These are phyloP conservation scores for Hyalella azteca DNA, from an alignment of 2,888 invertebrate species.

Conservation along the genomic window DNA sequence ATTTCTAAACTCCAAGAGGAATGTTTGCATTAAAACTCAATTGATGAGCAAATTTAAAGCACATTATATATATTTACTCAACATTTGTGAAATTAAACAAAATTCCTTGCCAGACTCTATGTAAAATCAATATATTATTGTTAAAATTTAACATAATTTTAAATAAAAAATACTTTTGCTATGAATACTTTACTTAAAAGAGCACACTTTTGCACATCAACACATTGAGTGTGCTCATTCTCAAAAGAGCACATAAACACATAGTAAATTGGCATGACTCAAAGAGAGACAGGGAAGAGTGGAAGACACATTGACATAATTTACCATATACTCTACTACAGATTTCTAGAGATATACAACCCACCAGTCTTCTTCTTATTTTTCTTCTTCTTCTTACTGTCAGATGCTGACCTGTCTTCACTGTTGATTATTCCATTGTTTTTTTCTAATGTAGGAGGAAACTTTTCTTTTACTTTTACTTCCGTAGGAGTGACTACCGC, in stretches of 20 bases:
- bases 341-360: slow-evolving; percentile 53
- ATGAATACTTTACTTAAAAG: neutral
- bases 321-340: neutral
- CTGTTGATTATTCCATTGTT: slow-evolving; percentile 47
- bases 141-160: too few relatives aligned
- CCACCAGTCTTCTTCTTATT: slow-evolving; percentile 79
- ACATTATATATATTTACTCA: neutral
- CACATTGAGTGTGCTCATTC: neutral
- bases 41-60: neutral
- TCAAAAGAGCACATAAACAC: neutral
- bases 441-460: slow-evolving; percentile 59
- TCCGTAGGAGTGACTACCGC: slow-evolving; percentile 52
- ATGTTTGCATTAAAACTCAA: neutral
- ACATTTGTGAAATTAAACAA: neutral
- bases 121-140: too few relatives aligned
- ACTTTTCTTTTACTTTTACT: slow-evolving; percentile 58
- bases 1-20: neutral
- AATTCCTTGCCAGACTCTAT: neutral
- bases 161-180: too few relatives aligned
- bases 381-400: slow-evolving; percentile 55
- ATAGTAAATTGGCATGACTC: neutral
- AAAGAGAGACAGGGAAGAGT: neutral
- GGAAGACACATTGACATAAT: neutral
- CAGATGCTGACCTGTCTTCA: slow-evolving; percentile 43
- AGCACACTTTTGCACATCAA: neutral